A percentile compares a stretch with the other conserved stretches of the same genome.
Conservation (phyloP, 30 jellyfish, hydroid and myxozoan species). For the Pseudorhiza aurosa region DNA sequence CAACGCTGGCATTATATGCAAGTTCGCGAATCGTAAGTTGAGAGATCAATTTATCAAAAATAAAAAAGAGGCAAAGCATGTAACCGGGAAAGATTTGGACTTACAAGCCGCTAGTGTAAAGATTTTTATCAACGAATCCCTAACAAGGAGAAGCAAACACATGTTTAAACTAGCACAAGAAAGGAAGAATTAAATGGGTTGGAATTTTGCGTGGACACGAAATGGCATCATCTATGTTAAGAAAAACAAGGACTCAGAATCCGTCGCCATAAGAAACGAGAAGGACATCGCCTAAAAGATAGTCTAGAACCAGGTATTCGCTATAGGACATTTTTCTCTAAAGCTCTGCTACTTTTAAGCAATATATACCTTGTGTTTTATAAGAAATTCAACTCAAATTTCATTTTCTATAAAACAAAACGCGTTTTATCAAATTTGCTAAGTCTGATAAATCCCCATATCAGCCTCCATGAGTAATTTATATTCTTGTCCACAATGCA, state of each 20-base stretch:
- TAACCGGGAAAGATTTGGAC: not conserved
- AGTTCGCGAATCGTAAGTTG: not conserved
- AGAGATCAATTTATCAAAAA: constrained; percentile 1
- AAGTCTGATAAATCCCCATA: no score
- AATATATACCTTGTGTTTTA: no score
- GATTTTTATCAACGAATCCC: not conserved
- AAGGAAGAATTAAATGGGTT: not conserved
- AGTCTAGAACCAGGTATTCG: not conserved
- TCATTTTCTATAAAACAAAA: no score
- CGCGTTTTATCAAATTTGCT: no score
- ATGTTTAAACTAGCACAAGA: not conserved
- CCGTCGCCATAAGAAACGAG: not conserved
- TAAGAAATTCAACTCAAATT: no score
- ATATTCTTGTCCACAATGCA: not conserved
- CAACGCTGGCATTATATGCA: constrained; percentile 36
- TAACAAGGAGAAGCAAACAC: not conserved
- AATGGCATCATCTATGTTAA: not conserved
- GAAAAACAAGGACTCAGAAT: not conserved
- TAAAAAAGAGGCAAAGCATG: constrained; percentile 24
- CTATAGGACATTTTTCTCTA: not conserved
- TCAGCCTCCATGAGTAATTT: constrained; percentile 3
- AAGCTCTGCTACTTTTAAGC: no score
- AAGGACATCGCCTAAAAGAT: not conserved
- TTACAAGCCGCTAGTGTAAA: not conserved
- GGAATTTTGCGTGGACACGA: not conserved